Evolutionary conservation across 2,888 invertebrate species (phyloP), one percentile per base, ranked within the genome.

Genomic region (Tenthredo livida): DNA sequence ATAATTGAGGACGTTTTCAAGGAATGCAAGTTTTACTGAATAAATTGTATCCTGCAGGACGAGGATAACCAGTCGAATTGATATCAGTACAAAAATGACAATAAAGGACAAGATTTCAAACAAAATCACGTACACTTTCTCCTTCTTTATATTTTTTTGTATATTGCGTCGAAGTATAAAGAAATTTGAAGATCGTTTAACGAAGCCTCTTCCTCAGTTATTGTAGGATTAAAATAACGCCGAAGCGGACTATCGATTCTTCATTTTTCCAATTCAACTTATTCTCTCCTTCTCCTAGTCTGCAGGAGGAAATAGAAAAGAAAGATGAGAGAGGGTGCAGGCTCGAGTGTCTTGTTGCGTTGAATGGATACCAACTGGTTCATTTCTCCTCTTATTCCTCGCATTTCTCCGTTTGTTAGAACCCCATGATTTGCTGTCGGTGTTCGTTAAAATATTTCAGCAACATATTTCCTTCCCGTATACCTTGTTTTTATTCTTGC

Each of bases 311-410:
- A 73, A 73, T 43, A 33, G 12, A 33, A 33, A 33, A 7, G 40
- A 43, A 43, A 73, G 73, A 73, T 73, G 43, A 73, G 43, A 73
- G 43, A 43, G 43, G n/a, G 43, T 43, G 15, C n/a, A n/a, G n/a
- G 47, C 29, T 43, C 2, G n/a, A 50, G 50, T 77, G 50, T 77
- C 33, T 77, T 29, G 75, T 77, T 29, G 29, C 17, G 9, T 77
- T 50, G 43, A 77, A 77, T 77, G n/a, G 43, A 73, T 43, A 43
- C 73, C 43, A 73, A 40, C n/a, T 43, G 21, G 21, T 25, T 21
- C 15, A 43, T 73, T 67, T 67, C 43, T 43, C 43, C 43, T 43
- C 43, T 25, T 21, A 15, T 21, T 12, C n/a, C 10, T 47, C 15
- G 2, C 3, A 21, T 73, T 43, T 29, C 21, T 12, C 29, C 25